Percentiles rank a stretch among this genome's conserved stretches.
Evolutionary conservation across 2,888 invertebrate species (phyloP).

Genomic region (Ptilodon capucinus): DNA sequence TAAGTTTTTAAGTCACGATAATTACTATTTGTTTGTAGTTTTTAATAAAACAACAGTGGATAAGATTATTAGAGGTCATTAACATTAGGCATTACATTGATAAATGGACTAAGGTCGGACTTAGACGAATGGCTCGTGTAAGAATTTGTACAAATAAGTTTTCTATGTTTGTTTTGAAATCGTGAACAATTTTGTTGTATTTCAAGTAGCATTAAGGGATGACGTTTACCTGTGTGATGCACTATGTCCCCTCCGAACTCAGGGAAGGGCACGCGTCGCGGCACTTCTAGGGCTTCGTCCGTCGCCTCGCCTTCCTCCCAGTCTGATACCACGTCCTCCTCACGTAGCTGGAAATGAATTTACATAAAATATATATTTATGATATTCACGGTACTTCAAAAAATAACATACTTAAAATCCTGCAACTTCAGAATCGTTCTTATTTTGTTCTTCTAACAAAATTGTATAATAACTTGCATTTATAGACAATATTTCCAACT

Average conservation of each 20-base stretch:
- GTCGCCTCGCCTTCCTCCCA: constrained; percentile 73
- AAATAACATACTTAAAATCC: too few species aligned
- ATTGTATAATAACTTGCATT: too few species aligned
- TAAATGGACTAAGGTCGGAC: neutral
- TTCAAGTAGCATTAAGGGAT: too few species aligned
- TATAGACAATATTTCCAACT: too few species aligned
- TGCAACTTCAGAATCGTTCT: too few species aligned
- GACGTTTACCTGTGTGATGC: constrained; percentile 67
- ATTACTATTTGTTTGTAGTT: neutral
- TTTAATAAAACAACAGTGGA: constrained; percentile 16
- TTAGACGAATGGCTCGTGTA: neutral
- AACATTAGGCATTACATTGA: constrained; percentile 10
- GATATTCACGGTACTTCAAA: too few species aligned
- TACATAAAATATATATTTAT: too few species aligned
- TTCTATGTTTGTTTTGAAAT: neutral
- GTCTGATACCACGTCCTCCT: constrained; percentile 72
- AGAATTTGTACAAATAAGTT: neutral
- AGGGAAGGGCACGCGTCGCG: constrained; percentile 84
- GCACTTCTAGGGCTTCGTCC: constrained; percentile 63
- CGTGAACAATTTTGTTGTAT: neutral
- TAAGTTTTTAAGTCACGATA: constrained; percentile 13
- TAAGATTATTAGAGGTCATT: constrained; percentile 27
- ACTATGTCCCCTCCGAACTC: constrained; percentile 87
- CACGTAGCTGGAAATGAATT: constrained; percentile 55
- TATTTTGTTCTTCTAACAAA: too few species aligned